phyloP scores from a whole-genome alignment of 2,797 vertebrate genomes.

The Enteromius anoplus region DNA sequence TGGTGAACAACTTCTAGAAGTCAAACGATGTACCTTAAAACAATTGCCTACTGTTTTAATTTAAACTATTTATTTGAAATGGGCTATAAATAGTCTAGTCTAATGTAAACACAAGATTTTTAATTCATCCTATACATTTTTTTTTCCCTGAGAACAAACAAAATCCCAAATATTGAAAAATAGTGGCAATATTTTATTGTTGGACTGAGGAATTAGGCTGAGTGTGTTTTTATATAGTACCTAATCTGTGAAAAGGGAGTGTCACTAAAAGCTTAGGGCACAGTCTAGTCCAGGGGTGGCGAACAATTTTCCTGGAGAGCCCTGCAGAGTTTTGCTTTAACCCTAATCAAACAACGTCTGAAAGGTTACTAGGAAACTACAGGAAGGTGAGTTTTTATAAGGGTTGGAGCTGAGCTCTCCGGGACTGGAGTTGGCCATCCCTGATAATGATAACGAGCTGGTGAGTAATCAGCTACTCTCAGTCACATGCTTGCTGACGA shows the following conservation, averaged over 20 bases:
- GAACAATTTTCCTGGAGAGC: neutral
- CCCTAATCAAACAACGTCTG: neutral
- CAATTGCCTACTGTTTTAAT: neutral
- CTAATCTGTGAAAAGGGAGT: neutral
- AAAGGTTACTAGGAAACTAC: neutral
- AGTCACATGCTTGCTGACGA: neutral
- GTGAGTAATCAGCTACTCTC: neutral
- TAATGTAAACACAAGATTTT: neutral
- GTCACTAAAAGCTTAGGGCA: neutral
- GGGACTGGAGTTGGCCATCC: too few relatives aligned
- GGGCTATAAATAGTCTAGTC: too few relatives aligned
- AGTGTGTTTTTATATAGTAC: neutral
- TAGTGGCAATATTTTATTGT: neutral
- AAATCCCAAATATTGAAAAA: neutral
- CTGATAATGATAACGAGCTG: neutral
- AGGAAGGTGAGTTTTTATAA: neutral
- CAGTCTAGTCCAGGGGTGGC: too few relatives aligned
- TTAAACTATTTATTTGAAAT: neutral
- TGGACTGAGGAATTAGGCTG: neutral
- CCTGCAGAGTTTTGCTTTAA: too few relatives aligned
- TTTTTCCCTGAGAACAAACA: neutral
- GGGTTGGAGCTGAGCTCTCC: neutral
- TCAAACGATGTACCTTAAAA: neutral
- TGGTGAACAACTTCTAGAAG: neutral
- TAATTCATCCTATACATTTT: neutral